These are phyloP conservation scores for Nephotettix cincticeps DNA, from an alignment of 1,140 invertebrate genomes.

Conservation along the genomic window DNA sequence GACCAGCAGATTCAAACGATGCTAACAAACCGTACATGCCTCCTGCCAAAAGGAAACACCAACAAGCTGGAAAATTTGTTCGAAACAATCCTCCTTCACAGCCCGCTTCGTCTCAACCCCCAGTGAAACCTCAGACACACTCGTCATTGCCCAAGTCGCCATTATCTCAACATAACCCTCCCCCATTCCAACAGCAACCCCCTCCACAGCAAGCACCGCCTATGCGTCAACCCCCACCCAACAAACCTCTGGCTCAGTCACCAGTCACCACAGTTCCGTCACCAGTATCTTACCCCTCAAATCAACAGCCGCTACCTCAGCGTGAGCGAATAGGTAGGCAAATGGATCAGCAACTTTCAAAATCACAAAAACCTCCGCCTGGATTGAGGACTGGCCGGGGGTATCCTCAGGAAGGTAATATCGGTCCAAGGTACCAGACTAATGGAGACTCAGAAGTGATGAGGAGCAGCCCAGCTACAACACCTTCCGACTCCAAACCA, in stretches of 20 bases:
- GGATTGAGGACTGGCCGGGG: conserved; percentile 3
- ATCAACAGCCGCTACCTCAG: conserved; percentile 7
- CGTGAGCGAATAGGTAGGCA: conserved; percentile 22
- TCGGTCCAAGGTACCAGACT: conserved; percentile 3
- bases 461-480: conserved; percentile 7
- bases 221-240: background rate
- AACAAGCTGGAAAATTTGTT: conserved; percentile 56
- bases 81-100: conserved; percentile 39
- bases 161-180: conserved; percentile 11
- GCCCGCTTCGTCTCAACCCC: conserved; percentile 22
- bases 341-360: conserved; percentile 23
- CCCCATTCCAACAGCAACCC: conserved; percentile 10
- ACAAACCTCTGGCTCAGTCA: conserved; percentile 4
- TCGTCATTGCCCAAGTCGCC: background rate
- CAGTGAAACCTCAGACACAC: conserved; percentile 25
- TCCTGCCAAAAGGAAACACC: conserved; percentile 67
- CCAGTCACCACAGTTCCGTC: conserved; percentile 5
- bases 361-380: conserved; percentile 26
- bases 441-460: conserved; percentile 7
- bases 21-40: conserved; percentile 66
- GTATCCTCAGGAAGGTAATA: background rate
- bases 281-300: conserved; percentile 6
- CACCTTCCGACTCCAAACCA: background rate
- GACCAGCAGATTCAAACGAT: conserved; percentile 44
- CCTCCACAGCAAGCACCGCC: background rate